phyloP scores from a whole-genome alignment of 2,888 invertebrate genomes.

The Tenthredo livida region DNA sequence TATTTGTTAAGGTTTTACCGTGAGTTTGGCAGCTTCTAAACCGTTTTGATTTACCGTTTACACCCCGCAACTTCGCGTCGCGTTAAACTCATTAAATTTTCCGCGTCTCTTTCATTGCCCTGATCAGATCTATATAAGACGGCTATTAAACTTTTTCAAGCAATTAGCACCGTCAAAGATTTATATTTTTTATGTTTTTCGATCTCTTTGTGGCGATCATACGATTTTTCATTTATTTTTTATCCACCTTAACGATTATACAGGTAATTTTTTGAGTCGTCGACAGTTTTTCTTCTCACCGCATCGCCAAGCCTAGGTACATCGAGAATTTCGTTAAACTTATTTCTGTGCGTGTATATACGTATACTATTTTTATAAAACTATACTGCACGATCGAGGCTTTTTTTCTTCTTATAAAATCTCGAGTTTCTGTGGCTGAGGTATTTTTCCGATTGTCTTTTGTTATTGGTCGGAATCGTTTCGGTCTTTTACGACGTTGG shows the following conservation, averaged over 20 bases:
- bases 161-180: not conserved
- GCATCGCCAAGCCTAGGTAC: not conserved
- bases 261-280: not conserved
- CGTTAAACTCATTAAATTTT: not conserved
- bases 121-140: not conserved
- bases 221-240: not conserved
- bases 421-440: constrained; percentile 11
- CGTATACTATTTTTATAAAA: not conserved
- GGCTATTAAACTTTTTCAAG: not conserved
- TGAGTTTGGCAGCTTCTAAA: constrained; percentile 34
- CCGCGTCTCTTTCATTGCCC: not conserved
- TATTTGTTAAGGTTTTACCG: constrained; percentile 40
- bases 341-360: not conserved
- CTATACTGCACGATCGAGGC: not conserved
- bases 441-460: constrained; percentile 24
- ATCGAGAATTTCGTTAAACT: constrained; percentile 13
- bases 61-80: not conserved
- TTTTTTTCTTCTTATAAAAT: constrained; percentile 10
- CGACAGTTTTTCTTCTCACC: not conserved
- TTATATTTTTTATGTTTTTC: not conserved
- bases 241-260: not conserved
- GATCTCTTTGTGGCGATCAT: not conserved
- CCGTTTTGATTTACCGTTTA: constrained; percentile 31
- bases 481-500: constrained; percentile 35
- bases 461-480: constrained; percentile 40